Evolutionary conservation across 2,113 vertebrate genomes (phyloP).

Genomic region (Galemys pyrenaicus): DNA sequence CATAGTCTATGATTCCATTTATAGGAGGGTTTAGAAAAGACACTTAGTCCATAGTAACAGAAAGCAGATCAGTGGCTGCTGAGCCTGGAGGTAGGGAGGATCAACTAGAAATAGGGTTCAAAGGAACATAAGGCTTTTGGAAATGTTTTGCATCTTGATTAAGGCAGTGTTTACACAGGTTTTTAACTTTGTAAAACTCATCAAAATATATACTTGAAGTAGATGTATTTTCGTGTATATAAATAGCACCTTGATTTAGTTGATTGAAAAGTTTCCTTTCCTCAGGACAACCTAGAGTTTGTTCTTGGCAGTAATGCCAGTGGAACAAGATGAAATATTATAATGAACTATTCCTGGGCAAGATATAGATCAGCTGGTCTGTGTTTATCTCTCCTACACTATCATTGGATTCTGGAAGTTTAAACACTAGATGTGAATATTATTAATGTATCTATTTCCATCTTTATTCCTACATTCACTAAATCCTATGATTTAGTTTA

Average conservation of each 20-base stretch:
- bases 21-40: conserved; percentile 30
- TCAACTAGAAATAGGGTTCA: background rate
- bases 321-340: conserved; percentile 16
- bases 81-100: background rate
- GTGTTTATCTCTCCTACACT: conserved; percentile 26
- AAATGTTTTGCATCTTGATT: conserved; percentile 27
- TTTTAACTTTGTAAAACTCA: conserved; percentile 18
- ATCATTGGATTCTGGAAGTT: background rate
- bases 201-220: conserved; percentile 27
- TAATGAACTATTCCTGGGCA: background rate
- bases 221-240: background rate
- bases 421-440: conserved; percentile 20
- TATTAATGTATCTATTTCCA: background rate
- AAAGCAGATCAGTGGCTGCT: background rate
- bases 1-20: background rate
- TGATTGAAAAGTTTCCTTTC: background rate
- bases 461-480: conserved; percentile 5
- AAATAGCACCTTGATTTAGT: background rate
- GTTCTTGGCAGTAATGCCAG: background rate
- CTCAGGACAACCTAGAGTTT: background rate
- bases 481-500: conserved; percentile 30
- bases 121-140: background rate
- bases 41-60: background rate
- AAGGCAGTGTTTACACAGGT: background rate
- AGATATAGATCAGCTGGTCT: background rate